These are phyloP conservation scores for Stichopus horrens DNA, from an alignment of 53 echinoderm and acorn worm genomes.

Conservation along the genomic window DNA sequence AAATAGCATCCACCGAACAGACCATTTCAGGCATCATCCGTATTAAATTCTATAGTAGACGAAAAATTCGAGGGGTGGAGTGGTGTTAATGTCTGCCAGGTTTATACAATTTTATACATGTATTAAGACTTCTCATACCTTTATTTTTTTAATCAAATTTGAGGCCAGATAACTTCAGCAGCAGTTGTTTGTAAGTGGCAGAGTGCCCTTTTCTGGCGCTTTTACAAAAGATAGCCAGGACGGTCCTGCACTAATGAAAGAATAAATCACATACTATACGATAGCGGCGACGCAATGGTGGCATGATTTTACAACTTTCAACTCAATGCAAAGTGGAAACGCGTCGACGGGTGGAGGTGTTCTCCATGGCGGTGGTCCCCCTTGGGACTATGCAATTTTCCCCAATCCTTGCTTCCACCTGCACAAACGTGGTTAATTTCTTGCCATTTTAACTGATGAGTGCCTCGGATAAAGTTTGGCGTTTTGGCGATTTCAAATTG, in stretches of 20 bases:
- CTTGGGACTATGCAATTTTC: background rate
- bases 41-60: too few species aligned
- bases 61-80: too few species aligned
- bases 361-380: background rate
- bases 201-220: conserved; percentile 23
- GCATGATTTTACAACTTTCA: conserved; percentile 21
- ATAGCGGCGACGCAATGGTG: background rate
- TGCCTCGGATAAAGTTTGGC: background rate
- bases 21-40: too few species aligned
- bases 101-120: too few species aligned
- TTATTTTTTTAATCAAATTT: too few species aligned
- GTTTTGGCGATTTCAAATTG: conserved; percentile 30
- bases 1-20: too few species aligned
- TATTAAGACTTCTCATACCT: too few species aligned
- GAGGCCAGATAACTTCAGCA: too few species aligned
- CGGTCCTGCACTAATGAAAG: background rate
- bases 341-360: background rate
- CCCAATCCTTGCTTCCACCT: conserved; percentile 4
- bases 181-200: background rate
- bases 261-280: background rate
- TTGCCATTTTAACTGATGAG: background rate
- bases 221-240: background rate
- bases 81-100: too few species aligned
- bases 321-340: background rate
- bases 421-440: conserved; percentile 28